Evolutionary conservation across 2,888 invertebrate species (phyloP), one percentile per base, ranked within the genome.

Genomic region (Nemotelus pantherinus): DNA sequence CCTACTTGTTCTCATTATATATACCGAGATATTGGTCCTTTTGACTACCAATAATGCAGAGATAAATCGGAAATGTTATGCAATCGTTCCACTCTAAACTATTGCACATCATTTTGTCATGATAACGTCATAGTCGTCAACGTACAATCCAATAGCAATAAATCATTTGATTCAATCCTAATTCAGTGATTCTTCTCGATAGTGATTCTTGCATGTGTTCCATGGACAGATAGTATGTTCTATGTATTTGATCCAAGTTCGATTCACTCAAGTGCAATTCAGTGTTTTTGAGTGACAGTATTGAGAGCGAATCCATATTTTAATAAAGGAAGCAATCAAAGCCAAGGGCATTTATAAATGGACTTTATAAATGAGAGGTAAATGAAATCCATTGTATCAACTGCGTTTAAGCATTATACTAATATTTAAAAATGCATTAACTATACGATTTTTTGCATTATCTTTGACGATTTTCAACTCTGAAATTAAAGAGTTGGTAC

Each of bases 1-100:
- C 50, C 68, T 68, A 68, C 68, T 68, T 68, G 68, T 68, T 50
- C 50, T 50, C 68, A 68, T 68, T 68, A 53, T 53, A 3, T 53
- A 68, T 50, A 68, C 68, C 50, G 68, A 50, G 68, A 68, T 68
- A 50, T 68, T 50, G 68, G 68, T 68, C 68, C 72, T 58, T 72
- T 72, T 72, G 72, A 45, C 58, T 72, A 60, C 47, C 72, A 72
- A 72, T 72, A 72, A 72, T 72, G 44, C 45, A 25, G 47, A 47
- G 47, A 72, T 72, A 57, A 72, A 72, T 72, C 72, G 72, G 25
- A 72, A 72, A 72, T 58, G 72, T 58, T 68, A 68, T 68, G 68
- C 68, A 68, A 68, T 68, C 68, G 44, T 25, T 50, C 68, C 41
- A 68, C 6, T 53, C 48, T 68, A 48, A 65, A 68, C 50, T 68